A percentile compares a stretch with the other conserved stretches of the same genome.
Evolutionary conservation across 2,888 invertebrate species (phyloP).

Genomic region (Epiblema foenella): DNA sequence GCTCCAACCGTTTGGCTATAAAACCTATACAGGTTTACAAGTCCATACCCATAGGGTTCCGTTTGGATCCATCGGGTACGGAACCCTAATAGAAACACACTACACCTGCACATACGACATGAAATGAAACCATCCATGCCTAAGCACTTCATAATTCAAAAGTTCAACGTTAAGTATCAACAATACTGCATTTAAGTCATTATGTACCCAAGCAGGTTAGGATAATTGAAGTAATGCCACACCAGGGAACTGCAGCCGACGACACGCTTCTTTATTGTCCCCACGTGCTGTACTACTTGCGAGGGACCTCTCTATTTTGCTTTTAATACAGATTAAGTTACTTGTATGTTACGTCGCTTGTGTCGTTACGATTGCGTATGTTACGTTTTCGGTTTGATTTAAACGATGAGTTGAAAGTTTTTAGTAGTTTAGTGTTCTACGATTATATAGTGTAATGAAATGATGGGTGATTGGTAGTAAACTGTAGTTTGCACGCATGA

Average conservation of each 20-base stretch:
- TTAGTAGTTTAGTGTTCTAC: slow-evolving; percentile 15
- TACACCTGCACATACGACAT: slow-evolving; percentile 15
- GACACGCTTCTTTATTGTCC: slow-evolving; percentile 53
- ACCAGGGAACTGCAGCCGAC: slow-evolving; percentile 55
- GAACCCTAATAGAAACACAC: not conserved
- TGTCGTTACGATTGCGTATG: not conserved
- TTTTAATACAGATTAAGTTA: not conserved
- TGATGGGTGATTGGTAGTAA: slow-evolving; percentile 4
- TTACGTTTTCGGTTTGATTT: slow-evolving; percentile 33
- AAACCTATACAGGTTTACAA: too few species aligned
- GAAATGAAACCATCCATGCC: slow-evolving; percentile 29
- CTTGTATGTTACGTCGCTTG: not conserved
- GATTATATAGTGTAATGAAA: slow-evolving; percentile 16
- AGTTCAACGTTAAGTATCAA: not conserved
- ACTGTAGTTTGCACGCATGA: not conserved
- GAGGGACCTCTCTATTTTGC: slow-evolving; percentile 8
- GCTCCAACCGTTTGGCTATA: too few species aligned
- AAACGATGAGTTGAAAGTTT: slow-evolving; percentile 18
- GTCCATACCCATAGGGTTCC: too few species aligned
- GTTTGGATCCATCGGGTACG: too few species aligned
- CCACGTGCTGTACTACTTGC: slow-evolving; percentile 40
- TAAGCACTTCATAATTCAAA: not conserved
- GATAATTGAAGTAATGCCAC: slow-evolving; percentile 63
- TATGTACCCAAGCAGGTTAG: slow-evolving; percentile 34
- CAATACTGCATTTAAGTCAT: slow-evolving; percentile 5